Evolutionary conservation across 2,888 invertebrate genomes (phyloP).

Genomic region (Trisateles emortualis): DNA sequence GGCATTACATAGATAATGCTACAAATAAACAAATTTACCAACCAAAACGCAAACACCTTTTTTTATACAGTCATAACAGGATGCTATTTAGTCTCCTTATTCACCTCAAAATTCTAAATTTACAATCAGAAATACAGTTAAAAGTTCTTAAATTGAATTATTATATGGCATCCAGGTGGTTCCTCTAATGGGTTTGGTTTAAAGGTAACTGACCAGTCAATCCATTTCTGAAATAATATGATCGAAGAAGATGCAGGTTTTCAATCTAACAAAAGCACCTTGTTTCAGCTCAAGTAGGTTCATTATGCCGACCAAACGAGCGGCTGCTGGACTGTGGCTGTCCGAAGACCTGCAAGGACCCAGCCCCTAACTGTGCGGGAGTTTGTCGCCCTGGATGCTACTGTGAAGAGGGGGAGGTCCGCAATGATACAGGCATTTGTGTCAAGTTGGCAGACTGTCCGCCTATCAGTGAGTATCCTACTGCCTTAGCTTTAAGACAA

Average conservation of each 20-base stretch:
- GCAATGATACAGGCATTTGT: constrained; percentile 63
- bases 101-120: no score
- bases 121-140: no score
- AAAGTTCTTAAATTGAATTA: no score
- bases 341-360: constrained; percentile 65
- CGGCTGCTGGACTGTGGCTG: constrained; percentile 68
- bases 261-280: background rate
- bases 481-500: background rate
- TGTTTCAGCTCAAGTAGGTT: constrained; percentile 63
- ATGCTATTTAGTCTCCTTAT: no score
- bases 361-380: constrained; percentile 62
- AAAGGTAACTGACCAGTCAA: no score
- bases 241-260: background rate
- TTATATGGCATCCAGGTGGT: no score
- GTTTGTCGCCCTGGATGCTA: constrained; percentile 69
- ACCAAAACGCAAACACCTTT: no score
- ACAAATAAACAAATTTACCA: no score
- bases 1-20: no score
- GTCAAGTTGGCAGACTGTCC: constrained; percentile 68
- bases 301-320: constrained; percentile 66
- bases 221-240: no score
- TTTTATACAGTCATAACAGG: no score
- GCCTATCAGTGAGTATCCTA: constrained; percentile 51
- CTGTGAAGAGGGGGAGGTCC: constrained; percentile 63
- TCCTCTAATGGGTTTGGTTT: no score